These are phyloP conservation scores for Carposina sasakii DNA, from an alignment of 1,140 invertebrate genomes.

Conservation along the genomic window DNA sequence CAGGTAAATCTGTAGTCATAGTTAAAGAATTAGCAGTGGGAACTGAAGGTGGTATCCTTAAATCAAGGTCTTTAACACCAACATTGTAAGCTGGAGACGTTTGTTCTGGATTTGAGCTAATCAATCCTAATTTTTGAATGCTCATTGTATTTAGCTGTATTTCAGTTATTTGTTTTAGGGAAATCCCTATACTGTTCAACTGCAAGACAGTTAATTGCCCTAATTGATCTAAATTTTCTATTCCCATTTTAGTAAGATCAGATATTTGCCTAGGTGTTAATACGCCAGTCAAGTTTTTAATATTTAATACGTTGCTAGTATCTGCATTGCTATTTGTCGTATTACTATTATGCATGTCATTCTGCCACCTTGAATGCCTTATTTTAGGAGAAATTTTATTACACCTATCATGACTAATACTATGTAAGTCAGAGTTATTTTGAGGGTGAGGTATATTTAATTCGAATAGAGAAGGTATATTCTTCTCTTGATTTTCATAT, in stretches of 20 bases:
- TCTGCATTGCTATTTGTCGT: slow-evolving; percentile 39
- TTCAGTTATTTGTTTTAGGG: slow-evolving; percentile 74
- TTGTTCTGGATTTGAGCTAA: slow-evolving; percentile 47
- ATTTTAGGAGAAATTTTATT: slow-evolving; percentile 71
- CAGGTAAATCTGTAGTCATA: slow-evolving; percentile 43
- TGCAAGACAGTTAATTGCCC: slow-evolving; percentile 74
- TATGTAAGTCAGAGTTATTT: slow-evolving; percentile 34
- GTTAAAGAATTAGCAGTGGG: slow-evolving; percentile 34
- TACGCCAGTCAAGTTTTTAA: slow-evolving; percentile 73
- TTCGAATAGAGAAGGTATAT: slow-evolving; percentile 74
- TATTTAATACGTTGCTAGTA: slow-evolving; percentile 61
- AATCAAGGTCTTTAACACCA: slow-evolving; percentile 60
- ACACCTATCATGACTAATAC: slow-evolving; percentile 50
- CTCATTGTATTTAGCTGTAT: slow-evolving; percentile 75
- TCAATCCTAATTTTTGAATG: slow-evolving; percentile 72
- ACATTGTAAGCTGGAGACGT: slow-evolving; percentile 29
- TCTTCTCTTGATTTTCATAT: slow-evolving; percentile 53
- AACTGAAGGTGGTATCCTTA: slow-evolving; percentile 56
- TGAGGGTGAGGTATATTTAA: slow-evolving; percentile 71
- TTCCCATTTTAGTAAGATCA: slow-evolving; percentile 73
- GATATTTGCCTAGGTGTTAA: slow-evolving; percentile 72
- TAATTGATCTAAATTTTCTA: slow-evolving; percentile 74
- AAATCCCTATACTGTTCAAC: slow-evolving; percentile 73
- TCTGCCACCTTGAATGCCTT: slow-evolving; percentile 76
- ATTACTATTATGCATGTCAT: slow-evolving; percentile 51